These are phyloP conservation scores for Saccostrea echinata DNA, from an alignment of 1,140 invertebrate species.

Conservation along the genomic window DNA sequence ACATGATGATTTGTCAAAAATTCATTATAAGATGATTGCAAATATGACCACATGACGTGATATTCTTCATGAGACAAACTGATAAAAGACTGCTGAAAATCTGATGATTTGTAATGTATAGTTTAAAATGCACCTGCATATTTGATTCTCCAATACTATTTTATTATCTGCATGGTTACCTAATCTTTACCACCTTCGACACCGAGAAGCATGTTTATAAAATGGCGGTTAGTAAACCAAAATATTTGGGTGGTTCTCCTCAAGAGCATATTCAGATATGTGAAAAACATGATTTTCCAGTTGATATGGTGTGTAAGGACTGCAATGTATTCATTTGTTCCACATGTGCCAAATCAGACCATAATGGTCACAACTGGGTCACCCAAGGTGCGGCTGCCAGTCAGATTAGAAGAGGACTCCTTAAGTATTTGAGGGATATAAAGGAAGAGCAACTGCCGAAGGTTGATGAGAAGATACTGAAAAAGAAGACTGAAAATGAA, in stretches of 20 bases:
- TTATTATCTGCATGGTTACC: too few relatives aligned
- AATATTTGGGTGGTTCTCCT: neutral
- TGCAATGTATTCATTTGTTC: neutral
- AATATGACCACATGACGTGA: too few relatives aligned
- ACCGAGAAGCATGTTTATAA: too few relatives aligned
- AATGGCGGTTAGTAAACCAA: neutral
- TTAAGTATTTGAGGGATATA: neutral
- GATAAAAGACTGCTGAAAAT: too few relatives aligned
- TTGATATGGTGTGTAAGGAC: neutral
- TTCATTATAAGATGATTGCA: too few relatives aligned
- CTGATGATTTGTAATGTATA: too few relatives aligned
- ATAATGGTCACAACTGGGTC: neutral
- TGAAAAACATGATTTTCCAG: neutral
- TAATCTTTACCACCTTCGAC: too few relatives aligned
- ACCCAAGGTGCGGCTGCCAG: neutral
- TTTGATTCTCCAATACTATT: too few relatives aligned
- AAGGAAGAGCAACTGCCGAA: neutral
- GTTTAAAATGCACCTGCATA: too few relatives aligned
- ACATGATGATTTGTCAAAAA: too few relatives aligned
- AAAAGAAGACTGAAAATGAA: neutral
- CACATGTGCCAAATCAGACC: neutral
- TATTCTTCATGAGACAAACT: too few relatives aligned
- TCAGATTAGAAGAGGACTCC: neutral
- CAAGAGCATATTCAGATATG: neutral
- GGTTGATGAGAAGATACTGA: neutral